Conservation (phyloP, 1,140 invertebrate species). For the Lepidostoma basale region DNA sequence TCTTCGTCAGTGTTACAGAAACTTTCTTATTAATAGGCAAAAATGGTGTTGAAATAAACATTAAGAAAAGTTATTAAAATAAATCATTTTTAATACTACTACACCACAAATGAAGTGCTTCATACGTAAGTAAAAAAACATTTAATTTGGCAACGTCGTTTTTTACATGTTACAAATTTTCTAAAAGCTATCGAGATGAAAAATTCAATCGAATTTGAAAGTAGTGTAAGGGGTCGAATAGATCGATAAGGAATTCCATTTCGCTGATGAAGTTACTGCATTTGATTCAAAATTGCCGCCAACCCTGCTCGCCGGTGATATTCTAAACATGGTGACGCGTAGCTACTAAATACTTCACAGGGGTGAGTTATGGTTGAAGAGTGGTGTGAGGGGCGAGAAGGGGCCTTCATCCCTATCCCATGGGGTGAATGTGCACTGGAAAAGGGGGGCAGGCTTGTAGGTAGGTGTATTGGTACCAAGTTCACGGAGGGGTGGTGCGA, state of each 20-base stretch:
- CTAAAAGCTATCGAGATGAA: neutral
- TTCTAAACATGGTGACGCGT: slow-evolving; percentile 16
- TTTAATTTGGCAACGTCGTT: neutral
- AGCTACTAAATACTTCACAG: slow-evolving; percentile 23
- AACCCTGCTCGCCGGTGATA: slow-evolving; percentile 19
- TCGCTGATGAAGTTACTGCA: neutral
- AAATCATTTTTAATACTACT: too few relatives aligned
- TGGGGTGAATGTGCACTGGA: neutral
- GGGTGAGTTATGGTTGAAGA: slow-evolving; percentile 3
- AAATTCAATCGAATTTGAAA: neutral
- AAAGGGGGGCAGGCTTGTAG: slow-evolving; percentile 1
- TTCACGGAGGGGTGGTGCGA: neutral
- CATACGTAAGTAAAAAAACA: neutral
- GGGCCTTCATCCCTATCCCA: neutral
- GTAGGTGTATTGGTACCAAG: neutral
- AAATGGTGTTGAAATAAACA: too few relatives aligned
- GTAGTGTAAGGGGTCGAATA: too few relatives aligned
- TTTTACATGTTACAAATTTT: neutral
- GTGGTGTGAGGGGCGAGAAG: neutral
- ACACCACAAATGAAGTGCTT: too few relatives aligned
- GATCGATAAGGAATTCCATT: too few relatives aligned
- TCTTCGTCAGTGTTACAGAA: too few relatives aligned
- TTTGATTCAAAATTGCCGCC: slow-evolving; percentile 3
- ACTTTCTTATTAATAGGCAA: too few relatives aligned
- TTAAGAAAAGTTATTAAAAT: too few relatives aligned